Evolutionary conservation across 2,888 invertebrate species (phyloP).

Genomic region (Myopa tessellatipennis): DNA sequence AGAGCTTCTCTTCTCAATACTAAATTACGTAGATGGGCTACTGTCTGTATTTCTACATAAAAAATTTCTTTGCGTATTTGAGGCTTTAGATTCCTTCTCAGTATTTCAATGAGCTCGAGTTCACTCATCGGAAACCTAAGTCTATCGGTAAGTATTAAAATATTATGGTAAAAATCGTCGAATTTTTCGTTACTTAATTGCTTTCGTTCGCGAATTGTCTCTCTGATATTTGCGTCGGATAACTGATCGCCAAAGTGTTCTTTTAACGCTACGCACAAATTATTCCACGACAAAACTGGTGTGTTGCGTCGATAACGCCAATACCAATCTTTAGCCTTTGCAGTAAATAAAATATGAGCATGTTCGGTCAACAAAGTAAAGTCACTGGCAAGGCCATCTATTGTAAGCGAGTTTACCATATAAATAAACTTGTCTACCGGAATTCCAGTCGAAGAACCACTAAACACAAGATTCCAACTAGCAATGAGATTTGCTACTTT

Average conservation of each 20-base stretch:
- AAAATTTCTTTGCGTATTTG: conserved; percentile 27
- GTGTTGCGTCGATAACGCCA: conserved; percentile 19
- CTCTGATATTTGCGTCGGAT: conserved; percentile 29
- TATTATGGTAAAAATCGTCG: conserved; percentile 27
- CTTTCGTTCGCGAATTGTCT: conserved; percentile 31
- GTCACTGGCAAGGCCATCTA: conserved; percentile 13
- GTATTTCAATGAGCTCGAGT: conserved; percentile 22
- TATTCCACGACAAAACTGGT: conserved; percentile 14
- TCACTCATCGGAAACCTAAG: conserved; percentile 15
- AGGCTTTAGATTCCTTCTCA: conserved; percentile 27
- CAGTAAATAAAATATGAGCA: conserved; percentile 18
- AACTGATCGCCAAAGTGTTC: conserved; percentile 20
- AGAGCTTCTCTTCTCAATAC: conserved; percentile 26
- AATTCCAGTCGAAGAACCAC: conserved; percentile 11
- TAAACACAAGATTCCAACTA: conserved; percentile 21
- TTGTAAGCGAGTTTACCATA: background rate
- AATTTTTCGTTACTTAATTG: conserved; percentile 19
- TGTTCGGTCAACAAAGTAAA: too few relatives aligned
- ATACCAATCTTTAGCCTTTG: conserved; percentile 33
- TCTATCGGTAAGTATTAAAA: conserved; percentile 19
- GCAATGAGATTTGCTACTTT: conserved; percentile 22
- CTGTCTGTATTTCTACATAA: conserved; percentile 17
- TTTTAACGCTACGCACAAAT: conserved; percentile 19
- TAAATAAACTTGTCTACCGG: conserved; percentile 24
- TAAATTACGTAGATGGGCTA: conserved; percentile 23